A percentile compares a stretch with the other conserved stretches of the same genome.
Evolutionary conservation across 2,888 invertebrate genomes (phyloP).

Genomic region (Meiosimyza decipiens): DNA sequence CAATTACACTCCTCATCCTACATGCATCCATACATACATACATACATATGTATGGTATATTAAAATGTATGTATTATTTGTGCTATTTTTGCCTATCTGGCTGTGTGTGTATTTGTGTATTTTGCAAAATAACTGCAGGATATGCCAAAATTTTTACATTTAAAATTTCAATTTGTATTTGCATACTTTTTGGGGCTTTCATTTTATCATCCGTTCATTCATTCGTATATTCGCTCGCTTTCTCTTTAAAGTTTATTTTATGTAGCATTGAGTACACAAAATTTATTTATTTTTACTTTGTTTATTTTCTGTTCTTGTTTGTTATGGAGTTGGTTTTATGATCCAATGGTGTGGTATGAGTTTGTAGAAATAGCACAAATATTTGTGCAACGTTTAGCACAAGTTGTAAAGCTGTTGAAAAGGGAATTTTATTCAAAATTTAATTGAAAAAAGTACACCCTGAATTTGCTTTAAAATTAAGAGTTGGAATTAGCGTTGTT

Average conservation of each 20-base stretch:
- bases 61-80: background rate
- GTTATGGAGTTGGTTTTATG: background rate
- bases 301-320: background rate
- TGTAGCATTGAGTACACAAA: background rate
- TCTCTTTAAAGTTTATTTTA: background rate
- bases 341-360: background rate
- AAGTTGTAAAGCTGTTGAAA: conserved; percentile 6
- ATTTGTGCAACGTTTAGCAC: conserved; percentile 4
- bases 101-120: conserved; percentile 11
- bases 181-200: conserved; percentile 2
- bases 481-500: too few relatives aligned
- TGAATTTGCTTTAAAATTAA: too few relatives aligned
- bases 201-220: background rate
- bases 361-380: conserved; percentile 40
- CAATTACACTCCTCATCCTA: background rate
- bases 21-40: too few relatives aligned
- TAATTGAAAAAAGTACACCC: too few relatives aligned
- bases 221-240: background rate
- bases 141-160: background rate
- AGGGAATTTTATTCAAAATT: background rate
- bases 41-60: background rate
- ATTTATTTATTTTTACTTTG: conserved; percentile 23
- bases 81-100: background rate
- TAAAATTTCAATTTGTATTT: conserved; percentile 18
- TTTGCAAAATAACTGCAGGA: conserved; percentile 25